phyloP scores from a whole-genome alignment of 2,888 invertebrate species.

The Epinotia brunnichana region DNA sequence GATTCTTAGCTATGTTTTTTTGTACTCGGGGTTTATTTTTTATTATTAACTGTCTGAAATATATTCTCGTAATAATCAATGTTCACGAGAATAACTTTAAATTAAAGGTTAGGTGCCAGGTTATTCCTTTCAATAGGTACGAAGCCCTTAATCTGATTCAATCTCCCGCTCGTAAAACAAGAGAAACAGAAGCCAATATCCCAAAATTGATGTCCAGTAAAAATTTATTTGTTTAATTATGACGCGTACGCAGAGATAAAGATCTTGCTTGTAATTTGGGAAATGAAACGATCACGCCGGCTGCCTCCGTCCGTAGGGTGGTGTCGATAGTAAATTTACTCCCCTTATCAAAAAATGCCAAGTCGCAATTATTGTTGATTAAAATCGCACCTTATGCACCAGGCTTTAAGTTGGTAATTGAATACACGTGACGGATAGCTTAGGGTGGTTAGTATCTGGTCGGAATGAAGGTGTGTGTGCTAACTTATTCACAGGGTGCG shows the following conservation, averaged over 20 bases:
- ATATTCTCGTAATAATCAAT: neutral
- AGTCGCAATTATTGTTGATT: neutral
- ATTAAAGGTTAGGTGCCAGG: neutral
- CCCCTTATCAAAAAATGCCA: neutral
- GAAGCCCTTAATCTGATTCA: neutral
- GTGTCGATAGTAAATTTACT: slow-evolving; percentile 57
- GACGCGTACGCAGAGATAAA: slow-evolving; percentile 57
- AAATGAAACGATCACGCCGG: slow-evolving; percentile 72
- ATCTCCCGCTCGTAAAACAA: slow-evolving; percentile 9
- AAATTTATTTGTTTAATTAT: slow-evolving; percentile 49
- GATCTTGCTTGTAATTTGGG: slow-evolving; percentile 68
- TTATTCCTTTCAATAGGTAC: neutral
- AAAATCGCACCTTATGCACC: slow-evolving; percentile 6
- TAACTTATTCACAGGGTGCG: slow-evolving; percentile 62
- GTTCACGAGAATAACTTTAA: neutral
- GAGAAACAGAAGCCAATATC: slow-evolving; percentile 19
- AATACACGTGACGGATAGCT: neutral
- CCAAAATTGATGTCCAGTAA: slow-evolving; percentile 51
- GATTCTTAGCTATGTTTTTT: too few relatives aligned
- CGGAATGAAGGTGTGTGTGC: slow-evolving; percentile 58
- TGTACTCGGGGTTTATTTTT: too few relatives aligned
- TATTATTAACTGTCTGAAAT: too few relatives aligned
- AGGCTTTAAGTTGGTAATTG: neutral
- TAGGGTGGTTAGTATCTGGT: neutral
- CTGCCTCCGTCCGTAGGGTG: slow-evolving; percentile 53